Evolutionary conservation across 2,888 invertebrate genomes (phyloP).

Genomic region (Thymelicus sylvestris): DNA sequence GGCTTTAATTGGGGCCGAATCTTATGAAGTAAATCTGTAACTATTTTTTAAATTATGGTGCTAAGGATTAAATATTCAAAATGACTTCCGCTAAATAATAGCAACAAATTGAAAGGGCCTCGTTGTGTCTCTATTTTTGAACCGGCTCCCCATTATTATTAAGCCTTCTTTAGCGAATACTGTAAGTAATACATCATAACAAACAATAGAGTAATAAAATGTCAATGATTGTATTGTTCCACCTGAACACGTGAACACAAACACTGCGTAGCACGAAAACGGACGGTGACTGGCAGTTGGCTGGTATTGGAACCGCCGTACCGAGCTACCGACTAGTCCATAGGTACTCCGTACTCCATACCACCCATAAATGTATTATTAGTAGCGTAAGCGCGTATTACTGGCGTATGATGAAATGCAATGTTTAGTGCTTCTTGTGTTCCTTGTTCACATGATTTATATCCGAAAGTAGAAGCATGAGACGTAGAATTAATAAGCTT

Average conservation of each 20-base stretch:
- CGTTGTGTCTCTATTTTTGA: slow-evolving; percentile 33
- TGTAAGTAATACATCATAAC: slow-evolving; percentile 41
- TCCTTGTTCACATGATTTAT: slow-evolving; percentile 33
- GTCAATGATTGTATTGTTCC: slow-evolving; percentile 73
- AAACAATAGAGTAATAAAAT: slow-evolving; percentile 55
- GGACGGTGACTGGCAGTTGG: slow-evolving; percentile 42
- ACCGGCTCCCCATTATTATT: slow-evolving; percentile 40
- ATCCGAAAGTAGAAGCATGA: slow-evolving; percentile 47
- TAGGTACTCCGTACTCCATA: slow-evolving; percentile 39
- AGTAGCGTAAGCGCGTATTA: slow-evolving; percentile 68
- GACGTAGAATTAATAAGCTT: slow-evolving; percentile 49
- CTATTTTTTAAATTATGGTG: too few relatives aligned
- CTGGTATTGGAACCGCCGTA: slow-evolving; percentile 6
- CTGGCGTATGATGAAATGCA: slow-evolving; percentile 59
- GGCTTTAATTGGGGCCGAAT: too few relatives aligned
- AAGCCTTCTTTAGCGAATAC: slow-evolving; percentile 40
- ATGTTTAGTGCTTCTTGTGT: slow-evolving; percentile 53
- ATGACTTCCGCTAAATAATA: background rate
- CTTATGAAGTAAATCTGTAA: too few relatives aligned
- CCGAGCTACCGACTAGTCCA: background rate
- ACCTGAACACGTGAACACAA: slow-evolving; percentile 46
- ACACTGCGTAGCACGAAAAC: slow-evolving; percentile 40
- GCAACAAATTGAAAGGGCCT: slow-evolving; percentile 1
- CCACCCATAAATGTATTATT: slow-evolving; percentile 59
- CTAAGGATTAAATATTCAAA: too few relatives aligned